Evolutionary conservation across 2,113 vertebrate species (phyloP).

Genomic region (Elachura formosa): DNA sequence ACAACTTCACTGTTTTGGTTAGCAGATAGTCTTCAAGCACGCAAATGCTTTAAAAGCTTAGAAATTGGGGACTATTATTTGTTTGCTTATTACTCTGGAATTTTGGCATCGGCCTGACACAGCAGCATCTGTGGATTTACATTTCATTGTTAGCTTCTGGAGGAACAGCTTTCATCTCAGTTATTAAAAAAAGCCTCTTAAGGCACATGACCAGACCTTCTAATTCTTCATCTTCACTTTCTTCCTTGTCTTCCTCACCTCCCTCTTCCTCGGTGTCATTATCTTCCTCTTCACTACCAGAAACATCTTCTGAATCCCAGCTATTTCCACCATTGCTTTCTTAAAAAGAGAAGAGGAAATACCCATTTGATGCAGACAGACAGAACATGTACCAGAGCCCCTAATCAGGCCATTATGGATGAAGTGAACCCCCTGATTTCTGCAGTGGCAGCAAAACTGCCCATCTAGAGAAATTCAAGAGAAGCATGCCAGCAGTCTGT

Average conservation of each 20-base stretch:
- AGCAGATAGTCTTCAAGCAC: not conserved
- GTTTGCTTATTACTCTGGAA: not conserved
- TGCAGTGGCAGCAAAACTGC: not conserved
- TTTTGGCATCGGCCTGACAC: not conserved
- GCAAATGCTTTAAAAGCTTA: not conserved
- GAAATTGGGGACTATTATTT: not conserved
- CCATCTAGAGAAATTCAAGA: not conserved
- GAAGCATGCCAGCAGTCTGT: not conserved
- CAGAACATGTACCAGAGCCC: not conserved
- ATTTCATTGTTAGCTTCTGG: not conserved
- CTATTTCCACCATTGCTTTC: conserved; percentile 71
- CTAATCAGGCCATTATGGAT: accelerated
- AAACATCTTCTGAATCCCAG: conserved; percentile 72
- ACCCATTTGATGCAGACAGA: not conserved
- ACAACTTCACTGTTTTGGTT: not conserved
- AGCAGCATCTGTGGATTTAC: not conserved
- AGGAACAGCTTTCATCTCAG: not conserved
- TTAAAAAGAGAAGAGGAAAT: conserved; percentile 22
- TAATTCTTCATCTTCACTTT: conserved; percentile 72
- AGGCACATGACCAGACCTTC: not conserved
- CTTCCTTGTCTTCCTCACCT: conserved; percentile 73
- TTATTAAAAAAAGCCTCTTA: not conserved
- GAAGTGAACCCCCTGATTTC: not conserved
- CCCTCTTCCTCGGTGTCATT: conserved; percentile 72
- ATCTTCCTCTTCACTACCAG: conserved; percentile 58